These are phyloP conservation scores for Phrynosoma platyrhinos DNA, from an alignment of 2,113 vertebrate species.

Conservation along the genomic window DNA sequence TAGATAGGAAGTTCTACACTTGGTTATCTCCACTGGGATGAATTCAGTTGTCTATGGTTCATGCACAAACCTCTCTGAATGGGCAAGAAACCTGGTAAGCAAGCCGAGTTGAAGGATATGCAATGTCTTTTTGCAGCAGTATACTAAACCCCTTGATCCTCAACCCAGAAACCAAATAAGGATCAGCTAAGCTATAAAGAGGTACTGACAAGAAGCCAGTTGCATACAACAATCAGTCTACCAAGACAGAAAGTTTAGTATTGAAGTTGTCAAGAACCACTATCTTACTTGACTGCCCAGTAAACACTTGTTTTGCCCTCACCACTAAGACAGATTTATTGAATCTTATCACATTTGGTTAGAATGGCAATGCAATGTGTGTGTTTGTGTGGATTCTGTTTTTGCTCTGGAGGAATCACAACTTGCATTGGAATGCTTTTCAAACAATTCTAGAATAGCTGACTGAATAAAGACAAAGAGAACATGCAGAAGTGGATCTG, in stretches of 20 bases:
- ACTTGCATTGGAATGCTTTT: background rate
- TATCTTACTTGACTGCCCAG: background rate
- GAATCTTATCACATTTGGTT: background rate
- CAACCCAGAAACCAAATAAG: background rate
- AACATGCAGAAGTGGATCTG: too few relatives aligned
- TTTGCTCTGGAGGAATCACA: background rate
- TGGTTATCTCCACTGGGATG: slow-evolving; percentile 35
- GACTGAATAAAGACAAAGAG: background rate
- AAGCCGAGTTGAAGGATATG: too few relatives aligned
- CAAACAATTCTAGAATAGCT: background rate
- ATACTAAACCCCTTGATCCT: background rate
- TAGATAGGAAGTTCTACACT: slow-evolving; percentile 54
- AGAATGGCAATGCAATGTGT: background rate
- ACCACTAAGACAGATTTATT: background rate
- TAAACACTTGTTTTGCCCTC: background rate
- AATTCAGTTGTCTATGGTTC: background rate
- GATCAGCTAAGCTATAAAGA: background rate
- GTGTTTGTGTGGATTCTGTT: too few relatives aligned
- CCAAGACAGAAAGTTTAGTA: background rate
- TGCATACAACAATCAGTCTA: background rate
- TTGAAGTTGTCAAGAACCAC: background rate
- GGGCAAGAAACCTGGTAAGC: background rate
- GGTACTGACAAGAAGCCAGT: background rate
- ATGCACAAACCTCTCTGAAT: background rate
- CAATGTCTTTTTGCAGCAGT: background rate